phyloP scores from a whole-genome alignment of 2,888 invertebrate species.

The Philaethria dido region DNA sequence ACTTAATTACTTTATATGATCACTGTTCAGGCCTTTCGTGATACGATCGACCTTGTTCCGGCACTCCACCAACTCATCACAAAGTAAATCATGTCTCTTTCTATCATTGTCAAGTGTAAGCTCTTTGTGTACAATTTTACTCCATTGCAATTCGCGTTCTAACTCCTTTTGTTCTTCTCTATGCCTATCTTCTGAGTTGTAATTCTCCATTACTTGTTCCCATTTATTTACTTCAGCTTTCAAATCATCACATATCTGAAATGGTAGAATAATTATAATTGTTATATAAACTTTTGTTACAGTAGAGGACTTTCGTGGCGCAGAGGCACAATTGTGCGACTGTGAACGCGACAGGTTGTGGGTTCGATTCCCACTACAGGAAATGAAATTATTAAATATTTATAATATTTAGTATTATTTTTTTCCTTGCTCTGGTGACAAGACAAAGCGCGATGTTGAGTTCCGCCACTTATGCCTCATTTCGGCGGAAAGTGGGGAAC shows the following conservation, averaged over 20 bases:
- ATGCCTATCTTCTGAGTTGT: not conserved
- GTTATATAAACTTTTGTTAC: too few species aligned
- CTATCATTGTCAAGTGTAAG: not conserved
- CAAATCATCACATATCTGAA: slow-evolving; percentile 64
- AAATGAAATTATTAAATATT: too few species aligned
- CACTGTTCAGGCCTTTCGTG: not conserved
- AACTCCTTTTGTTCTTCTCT: not conserved
- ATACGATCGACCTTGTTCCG: not conserved
- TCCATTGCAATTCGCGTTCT: slow-evolving; percentile 9
- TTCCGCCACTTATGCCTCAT: too few species aligned
- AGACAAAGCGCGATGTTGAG: too few species aligned
- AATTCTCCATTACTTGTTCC: not conserved
- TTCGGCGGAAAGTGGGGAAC: too few species aligned
- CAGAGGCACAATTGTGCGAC: too few species aligned
- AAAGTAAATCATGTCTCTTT: not conserved
- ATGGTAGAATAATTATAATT: slow-evolving; percentile 25
- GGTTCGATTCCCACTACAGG: too few species aligned
- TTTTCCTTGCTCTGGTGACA: too few species aligned
- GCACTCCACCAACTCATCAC: not conserved
- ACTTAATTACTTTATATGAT: too few species aligned
- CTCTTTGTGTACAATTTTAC: not conserved
- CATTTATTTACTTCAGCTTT: slow-evolving; percentile 37
- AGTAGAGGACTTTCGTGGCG: too few species aligned
- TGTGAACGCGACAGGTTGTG: too few species aligned
- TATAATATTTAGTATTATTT: too few species aligned